phyloP scores from a whole-genome alignment of 1,140 invertebrate genomes.

The Cydia pomonella region DNA sequence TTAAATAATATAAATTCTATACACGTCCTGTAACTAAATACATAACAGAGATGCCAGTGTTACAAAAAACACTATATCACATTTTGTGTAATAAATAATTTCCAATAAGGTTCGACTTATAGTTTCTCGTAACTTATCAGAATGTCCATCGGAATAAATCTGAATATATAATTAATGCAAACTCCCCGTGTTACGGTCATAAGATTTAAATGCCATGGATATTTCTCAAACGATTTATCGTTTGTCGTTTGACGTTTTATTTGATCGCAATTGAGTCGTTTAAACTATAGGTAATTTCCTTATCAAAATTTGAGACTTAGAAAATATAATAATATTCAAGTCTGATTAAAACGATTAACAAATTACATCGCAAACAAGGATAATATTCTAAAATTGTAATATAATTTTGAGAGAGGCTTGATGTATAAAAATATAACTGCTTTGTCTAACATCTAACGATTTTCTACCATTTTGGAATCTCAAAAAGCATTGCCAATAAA shows the following conservation, averaged over 20 bases:
- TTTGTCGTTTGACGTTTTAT: not conserved
- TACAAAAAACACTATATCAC: not conserved
- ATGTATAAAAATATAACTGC: no score
- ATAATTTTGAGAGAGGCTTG: no score
- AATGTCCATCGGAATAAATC: conserved; percentile 1
- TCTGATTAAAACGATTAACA: no score
- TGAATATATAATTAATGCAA: conserved; percentile 11
- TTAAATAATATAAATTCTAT: not conserved
- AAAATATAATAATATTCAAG: no score
- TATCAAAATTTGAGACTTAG: no score
- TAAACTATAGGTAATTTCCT: not conserved
- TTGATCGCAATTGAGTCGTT: not conserved
- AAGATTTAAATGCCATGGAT: not conserved
- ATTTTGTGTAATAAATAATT: not conserved
- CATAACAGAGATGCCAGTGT: not conserved
- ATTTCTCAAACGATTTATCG: conserved; percentile 10
- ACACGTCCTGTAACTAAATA: not conserved
- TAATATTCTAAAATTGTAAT: no score
- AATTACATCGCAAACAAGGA: no score
- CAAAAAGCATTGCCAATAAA: no score
- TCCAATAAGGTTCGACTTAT: not conserved
- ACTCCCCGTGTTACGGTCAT: conserved; percentile 8
- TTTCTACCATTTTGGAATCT: no score
- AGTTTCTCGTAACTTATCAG: not conserved
- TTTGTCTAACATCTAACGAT: no score